A percentile compares a stretch with the other conserved stretches of the same genome.
These are phyloP conservation scores for Nasonovia ribisnigri DNA, from an alignment of 2,888 invertebrate genomes.

Conservation along the genomic window DNA sequence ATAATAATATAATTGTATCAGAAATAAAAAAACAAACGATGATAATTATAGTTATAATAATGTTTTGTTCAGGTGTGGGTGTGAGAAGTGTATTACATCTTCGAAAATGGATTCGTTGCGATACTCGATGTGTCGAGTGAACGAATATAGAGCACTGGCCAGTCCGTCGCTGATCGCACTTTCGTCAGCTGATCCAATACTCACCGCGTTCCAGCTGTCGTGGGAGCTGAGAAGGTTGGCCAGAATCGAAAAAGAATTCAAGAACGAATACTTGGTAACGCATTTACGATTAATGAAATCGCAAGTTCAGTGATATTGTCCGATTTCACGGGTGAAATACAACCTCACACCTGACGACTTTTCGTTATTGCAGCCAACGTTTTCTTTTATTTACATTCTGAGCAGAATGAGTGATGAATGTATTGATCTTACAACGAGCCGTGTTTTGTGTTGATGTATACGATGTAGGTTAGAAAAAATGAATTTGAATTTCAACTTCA, in stretches of 20 bases:
- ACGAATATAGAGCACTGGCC: constrained; percentile 91
- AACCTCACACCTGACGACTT: not conserved
- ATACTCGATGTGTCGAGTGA: constrained; percentile 89
- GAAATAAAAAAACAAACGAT: not conserved
- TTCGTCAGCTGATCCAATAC: constrained; percentile 91
- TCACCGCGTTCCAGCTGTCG: constrained; percentile 94
- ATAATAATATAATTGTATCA: not conserved
- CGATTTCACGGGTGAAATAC: not conserved
- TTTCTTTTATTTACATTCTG: not conserved
- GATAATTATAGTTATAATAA: not conserved
- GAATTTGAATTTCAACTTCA: not conserved
- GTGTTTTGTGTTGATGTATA: not conserved
- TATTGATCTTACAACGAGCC: not conserved
- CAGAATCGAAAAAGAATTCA: constrained; percentile 93
- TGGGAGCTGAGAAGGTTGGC: constrained; percentile 94
- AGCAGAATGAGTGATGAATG: not conserved
- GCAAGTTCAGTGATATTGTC: not conserved
- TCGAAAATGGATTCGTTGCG: constrained; percentile 76
- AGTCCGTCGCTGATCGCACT: constrained; percentile 94
- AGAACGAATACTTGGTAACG: constrained; percentile 83
- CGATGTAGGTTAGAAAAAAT: not conserved
- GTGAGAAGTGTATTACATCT: constrained; percentile 85
- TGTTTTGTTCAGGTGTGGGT: constrained; percentile 81
- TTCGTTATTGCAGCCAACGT: not conserved
- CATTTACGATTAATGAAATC: not conserved